A percentile compares a stretch with the other conserved stretches of the same genome.
Evolutionary conservation across 2,888 invertebrate genomes (phyloP).

Genomic region (Chymomyza procnemis): DNA sequence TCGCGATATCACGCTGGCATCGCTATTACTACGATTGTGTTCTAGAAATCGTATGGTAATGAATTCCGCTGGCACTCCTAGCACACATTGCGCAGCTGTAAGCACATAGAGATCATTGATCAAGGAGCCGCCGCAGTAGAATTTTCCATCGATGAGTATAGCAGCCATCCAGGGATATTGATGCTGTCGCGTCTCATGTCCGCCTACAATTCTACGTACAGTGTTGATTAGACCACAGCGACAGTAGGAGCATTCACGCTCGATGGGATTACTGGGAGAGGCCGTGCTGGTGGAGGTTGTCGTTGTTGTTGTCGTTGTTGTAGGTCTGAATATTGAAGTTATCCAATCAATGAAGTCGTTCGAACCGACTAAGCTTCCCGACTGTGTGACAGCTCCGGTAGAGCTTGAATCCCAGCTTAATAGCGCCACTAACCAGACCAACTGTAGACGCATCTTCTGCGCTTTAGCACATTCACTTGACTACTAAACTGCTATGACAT

Average conservation of each 20-base stretch:
- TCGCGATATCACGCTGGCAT: constrained; percentile 49
- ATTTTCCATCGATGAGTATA: constrained; percentile 79
- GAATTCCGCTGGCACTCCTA: constrained; percentile 81
- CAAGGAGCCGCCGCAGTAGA: constrained; percentile 87
- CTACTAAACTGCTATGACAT: background rate
- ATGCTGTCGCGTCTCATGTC: constrained; percentile 84
- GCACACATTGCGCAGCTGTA: constrained; percentile 87
- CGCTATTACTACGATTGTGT: constrained; percentile 82
- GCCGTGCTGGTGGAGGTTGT: background rate
- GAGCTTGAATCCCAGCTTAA: background rate
- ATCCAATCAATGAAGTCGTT: constrained; percentile 58
- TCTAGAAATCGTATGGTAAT: constrained; percentile 84
- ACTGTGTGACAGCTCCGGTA: background rate
- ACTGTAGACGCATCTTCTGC: background rate
- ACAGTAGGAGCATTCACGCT: constrained; percentile 40
- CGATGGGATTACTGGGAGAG: constrained; percentile 15
- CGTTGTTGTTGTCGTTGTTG: constrained; percentile 5
- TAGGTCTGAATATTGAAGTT: constrained; percentile 34
- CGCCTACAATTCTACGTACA: constrained; percentile 85
- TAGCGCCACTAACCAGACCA: background rate
- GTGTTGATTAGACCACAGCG: constrained; percentile 86
- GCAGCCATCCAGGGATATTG: constrained; percentile 85
- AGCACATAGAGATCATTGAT: constrained; percentile 86
- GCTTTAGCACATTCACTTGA: background rate
- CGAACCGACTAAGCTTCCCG: background rate